Evolutionary conservation across 1,140 invertebrate genomes (phyloP).

Genomic region (Orius laevigatus): DNA sequence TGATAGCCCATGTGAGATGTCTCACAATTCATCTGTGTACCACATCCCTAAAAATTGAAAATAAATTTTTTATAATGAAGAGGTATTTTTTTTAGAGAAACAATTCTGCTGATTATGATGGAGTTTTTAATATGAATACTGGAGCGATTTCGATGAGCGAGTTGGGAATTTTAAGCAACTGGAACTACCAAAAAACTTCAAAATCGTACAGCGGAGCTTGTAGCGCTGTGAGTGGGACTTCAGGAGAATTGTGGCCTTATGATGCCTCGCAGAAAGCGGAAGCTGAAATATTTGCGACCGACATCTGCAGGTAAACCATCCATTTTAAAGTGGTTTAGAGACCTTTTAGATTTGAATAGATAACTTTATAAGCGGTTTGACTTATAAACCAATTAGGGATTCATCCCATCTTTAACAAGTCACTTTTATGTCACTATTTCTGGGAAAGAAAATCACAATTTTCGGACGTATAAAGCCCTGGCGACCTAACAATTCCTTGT

Average conservation of each 20-base stretch:
- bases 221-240: constrained; percentile 44
- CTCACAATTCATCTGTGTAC: neutral
- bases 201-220: constrained; percentile 39
- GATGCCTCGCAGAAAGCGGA: constrained; percentile 32
- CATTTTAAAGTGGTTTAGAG: too few relatives aligned
- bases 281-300: constrained; percentile 43
- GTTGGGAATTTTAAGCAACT: constrained; percentile 45
- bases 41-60: neutral
- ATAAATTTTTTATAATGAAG: neutral
- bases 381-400: too few relatives aligned
- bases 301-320: constrained; percentile 48
- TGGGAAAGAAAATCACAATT: too few relatives aligned
- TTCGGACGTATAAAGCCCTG: too few relatives aligned
- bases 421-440: too few relatives aligned
- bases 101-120: constrained; percentile 47
- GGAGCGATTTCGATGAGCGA: constrained; percentile 38
- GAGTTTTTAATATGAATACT: constrained; percentile 55
- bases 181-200: constrained; percentile 49
- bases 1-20: neutral
- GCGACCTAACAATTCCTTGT: neutral
- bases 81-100: constrained; percentile 40
- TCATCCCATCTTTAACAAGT: too few relatives aligned
- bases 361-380: too few relatives aligned
- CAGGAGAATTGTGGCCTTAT: constrained; percentile 59
- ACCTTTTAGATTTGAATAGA: too few relatives aligned